phyloP scores from a whole-genome alignment of 1,140 invertebrate species.

The Macrotrachela quadricornifera region DNA sequence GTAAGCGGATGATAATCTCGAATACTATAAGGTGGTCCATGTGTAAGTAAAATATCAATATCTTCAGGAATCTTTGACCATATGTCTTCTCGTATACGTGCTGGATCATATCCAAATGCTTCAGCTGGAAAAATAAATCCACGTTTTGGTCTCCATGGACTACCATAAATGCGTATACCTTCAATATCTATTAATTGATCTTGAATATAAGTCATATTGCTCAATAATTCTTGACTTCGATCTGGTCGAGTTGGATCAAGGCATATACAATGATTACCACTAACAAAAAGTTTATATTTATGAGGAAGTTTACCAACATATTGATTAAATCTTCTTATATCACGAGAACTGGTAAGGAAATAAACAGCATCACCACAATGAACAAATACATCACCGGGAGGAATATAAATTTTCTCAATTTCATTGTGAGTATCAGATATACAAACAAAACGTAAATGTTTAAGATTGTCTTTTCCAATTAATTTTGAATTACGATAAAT shows the following conservation, averaged over 20 bases:
- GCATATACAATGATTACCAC: constrained; percentile 58
- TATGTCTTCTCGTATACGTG: neutral
- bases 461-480: no score
- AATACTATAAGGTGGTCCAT: constrained; percentile 30
- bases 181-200: constrained; percentile 6
- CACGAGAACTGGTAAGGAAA: neutral
- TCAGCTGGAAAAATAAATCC: no score
- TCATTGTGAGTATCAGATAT: no score
- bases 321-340: constrained; percentile 15
- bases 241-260: constrained; percentile 4
- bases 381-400: constrained; percentile 9
- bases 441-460: no score
- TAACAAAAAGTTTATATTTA: constrained; percentile 60
- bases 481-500: no score
- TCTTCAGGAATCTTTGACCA: constrained; percentile 54
- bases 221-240: constrained; percentile 11
- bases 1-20: constrained; percentile 48
- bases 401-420: constrained; percentile 1
- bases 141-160: neutral
- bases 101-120: no score
- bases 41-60: constrained; percentile 55
- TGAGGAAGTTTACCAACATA: constrained; percentile 43
- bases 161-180: constrained; percentile 31
- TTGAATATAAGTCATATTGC: neutral
- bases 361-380: no score